These are phyloP conservation scores for Oxystoma pomonae DNA, from an alignment of 2,888 invertebrate genomes.

Conservation along the genomic window DNA sequence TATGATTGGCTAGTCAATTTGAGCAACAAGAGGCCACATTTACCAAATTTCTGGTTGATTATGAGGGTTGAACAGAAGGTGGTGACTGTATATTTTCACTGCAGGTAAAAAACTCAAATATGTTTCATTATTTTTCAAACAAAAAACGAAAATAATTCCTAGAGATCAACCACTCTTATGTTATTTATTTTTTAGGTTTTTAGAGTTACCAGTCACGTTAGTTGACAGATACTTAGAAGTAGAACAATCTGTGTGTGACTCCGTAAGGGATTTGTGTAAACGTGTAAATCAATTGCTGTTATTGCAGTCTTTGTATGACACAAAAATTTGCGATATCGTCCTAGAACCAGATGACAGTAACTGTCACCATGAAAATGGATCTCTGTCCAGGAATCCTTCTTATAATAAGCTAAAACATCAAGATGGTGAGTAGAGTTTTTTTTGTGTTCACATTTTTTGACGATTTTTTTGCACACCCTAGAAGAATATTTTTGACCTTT, in stretches of 20 bases:
- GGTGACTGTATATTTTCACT: constrained; percentile 65
- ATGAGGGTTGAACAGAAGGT: constrained; percentile 55
- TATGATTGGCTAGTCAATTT: constrained; percentile 54
- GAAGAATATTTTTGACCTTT: constrained; percentile 23
- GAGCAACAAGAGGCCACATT: constrained; percentile 49
- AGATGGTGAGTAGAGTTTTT: constrained; percentile 36
- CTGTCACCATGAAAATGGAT: constrained; percentile 30
- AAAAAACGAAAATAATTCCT: neutral
- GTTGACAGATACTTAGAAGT: constrained; percentile 52
- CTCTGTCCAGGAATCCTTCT: constrained; percentile 37
- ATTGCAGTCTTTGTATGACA: constrained; percentile 64
- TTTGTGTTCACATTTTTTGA: constrained; percentile 1
- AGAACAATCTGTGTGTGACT: constrained; percentile 52
- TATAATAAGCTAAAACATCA: constrained; percentile 41
- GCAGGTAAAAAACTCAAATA: constrained; percentile 51
- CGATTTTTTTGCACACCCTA: neutral
- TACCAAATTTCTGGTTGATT: constrained; percentile 71
- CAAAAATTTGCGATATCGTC: constrained; percentile 60
- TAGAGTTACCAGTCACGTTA: constrained; percentile 52
- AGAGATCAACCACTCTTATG: too few species aligned
- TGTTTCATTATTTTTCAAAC: neutral
- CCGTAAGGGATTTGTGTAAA: constrained; percentile 57
- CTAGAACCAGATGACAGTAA: constrained; percentile 58
- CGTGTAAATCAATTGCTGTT: constrained; percentile 66
- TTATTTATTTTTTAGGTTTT: constrained; percentile 44